A percentile compares a stretch with the other conserved stretches of the same genome.
phyloP scores from a whole-genome alignment of 2,888 invertebrate species.

The Clepsis dumicolana region DNA sequence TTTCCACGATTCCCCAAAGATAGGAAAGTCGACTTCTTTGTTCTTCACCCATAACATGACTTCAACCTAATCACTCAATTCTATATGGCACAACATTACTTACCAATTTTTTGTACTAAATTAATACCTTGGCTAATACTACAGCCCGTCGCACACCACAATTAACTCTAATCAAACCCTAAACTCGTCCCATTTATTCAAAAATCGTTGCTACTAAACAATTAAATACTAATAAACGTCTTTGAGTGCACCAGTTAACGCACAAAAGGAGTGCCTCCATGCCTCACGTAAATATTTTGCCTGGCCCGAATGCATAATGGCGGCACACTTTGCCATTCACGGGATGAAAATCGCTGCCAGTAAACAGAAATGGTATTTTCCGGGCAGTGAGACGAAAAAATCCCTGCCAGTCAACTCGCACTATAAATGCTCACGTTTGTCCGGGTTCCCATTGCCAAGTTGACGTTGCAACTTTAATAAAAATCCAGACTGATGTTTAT shows the following conservation, averaged over 20 bases:
- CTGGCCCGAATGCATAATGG: neutral
- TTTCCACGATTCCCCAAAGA: too few species aligned
- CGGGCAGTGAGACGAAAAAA: neutral
- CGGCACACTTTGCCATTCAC: neutral
- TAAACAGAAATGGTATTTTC: neutral
- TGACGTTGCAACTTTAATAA: neutral
- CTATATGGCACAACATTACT: neutral
- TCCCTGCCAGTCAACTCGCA: neutral
- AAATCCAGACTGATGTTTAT: too few species aligned
- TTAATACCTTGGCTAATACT: neutral
- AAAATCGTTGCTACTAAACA: neutral
- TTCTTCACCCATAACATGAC: neutral
- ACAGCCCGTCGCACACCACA: too few species aligned
- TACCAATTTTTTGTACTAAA: neutral
- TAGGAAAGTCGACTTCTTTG: too few species aligned
- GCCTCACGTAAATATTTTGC: neutral
- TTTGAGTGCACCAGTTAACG: neutral
- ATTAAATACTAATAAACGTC: neutral
- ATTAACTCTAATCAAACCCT: too few species aligned
- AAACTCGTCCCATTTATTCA: too few species aligned
- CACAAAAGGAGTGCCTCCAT: neutral
- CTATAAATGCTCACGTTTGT: neutral
- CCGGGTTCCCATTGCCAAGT: too few species aligned
- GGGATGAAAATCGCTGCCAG: neutral
- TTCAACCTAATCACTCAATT: neutral